Conservation (phyloP, 2,797 vertebrate genomes). For the Corythornis leucogaster region DNA sequence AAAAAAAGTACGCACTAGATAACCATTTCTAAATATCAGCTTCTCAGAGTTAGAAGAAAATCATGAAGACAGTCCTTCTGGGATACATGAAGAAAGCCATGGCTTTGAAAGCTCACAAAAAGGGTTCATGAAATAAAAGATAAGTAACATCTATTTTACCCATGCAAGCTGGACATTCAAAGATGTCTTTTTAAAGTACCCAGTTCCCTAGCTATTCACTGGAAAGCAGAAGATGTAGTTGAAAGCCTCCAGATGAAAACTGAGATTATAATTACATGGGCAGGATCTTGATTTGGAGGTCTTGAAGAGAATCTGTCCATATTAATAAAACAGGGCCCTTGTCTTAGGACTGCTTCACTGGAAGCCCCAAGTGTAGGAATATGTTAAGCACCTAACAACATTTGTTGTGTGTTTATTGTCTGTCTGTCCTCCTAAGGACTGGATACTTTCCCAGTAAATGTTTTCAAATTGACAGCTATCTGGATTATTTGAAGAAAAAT, state of each 20-base stretch:
- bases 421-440: not conserved
- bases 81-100: not conserved
- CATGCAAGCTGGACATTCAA: not conserved
- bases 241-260: not conserved
- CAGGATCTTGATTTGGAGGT: not conserved
- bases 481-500: not conserved
- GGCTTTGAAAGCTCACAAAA: not conserved
- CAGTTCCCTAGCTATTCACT: not conserved
- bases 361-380: not conserved
- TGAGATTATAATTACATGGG: not conserved
- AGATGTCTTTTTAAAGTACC: not conserved
- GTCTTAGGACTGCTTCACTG: not conserved
- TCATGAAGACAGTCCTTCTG: not conserved
- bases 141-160: not conserved
- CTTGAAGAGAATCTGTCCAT: not conserved
- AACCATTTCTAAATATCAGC: not conserved
- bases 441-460: not conserved
- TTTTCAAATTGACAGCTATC: not conserved
- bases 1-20: not conserved
- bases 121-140: not conserved
- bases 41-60: not conserved
- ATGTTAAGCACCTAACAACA: not conserved
- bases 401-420: not conserved
- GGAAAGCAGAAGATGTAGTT: not conserved
- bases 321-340: fast-evolving